phyloP scores from a whole-genome alignment of 2,113 vertebrate species.

The Apus apus region DNA sequence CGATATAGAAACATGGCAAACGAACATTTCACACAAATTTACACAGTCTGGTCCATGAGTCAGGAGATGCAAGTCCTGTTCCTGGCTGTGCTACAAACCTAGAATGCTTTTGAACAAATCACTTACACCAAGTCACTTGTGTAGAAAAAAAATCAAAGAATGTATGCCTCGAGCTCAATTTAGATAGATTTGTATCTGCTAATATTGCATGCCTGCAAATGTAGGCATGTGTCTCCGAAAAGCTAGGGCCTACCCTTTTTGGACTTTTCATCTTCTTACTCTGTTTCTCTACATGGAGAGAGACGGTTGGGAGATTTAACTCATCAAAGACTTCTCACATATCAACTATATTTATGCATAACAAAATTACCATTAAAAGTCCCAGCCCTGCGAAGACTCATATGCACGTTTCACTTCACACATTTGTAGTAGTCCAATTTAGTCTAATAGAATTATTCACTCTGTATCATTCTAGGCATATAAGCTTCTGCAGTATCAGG shows the following conservation, averaged over 20 bases:
- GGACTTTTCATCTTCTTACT: not conserved
- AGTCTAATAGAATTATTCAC: slow-evolving; percentile 47
- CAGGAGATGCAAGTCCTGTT: slow-evolving; percentile 51
- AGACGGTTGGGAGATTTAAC: not conserved
- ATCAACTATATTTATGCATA: slow-evolving; percentile 5
- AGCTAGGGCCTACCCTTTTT: not conserved
- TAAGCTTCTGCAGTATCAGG: slow-evolving; percentile 22
- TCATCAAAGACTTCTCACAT: not conserved
- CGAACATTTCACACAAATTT: slow-evolving; percentile 52
- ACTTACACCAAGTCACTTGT: slow-evolving; percentile 57
- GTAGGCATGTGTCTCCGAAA: not conserved
- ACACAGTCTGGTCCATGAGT: slow-evolving; percentile 38
- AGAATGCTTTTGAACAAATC: slow-evolving; percentile 50
- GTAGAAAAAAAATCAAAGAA: slow-evolving; percentile 47
- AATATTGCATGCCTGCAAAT: not conserved
- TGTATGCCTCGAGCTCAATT: not conserved
- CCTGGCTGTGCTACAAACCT: slow-evolving; percentile 47
- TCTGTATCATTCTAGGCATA: slow-evolving; percentile 11
- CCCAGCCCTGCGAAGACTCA: not conserved
- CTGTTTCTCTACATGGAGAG: not conserved
- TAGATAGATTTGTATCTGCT: slow-evolving; percentile 35
- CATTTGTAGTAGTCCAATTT: slow-evolving; percentile 37
- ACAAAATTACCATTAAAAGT: not conserved
- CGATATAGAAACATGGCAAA: not conserved
- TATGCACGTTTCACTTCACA: slow-evolving; percentile 18